These are phyloP conservation scores for Germaria angustata DNA, from an alignment of 2,888 invertebrate genomes.

Conservation along the genomic window DNA sequence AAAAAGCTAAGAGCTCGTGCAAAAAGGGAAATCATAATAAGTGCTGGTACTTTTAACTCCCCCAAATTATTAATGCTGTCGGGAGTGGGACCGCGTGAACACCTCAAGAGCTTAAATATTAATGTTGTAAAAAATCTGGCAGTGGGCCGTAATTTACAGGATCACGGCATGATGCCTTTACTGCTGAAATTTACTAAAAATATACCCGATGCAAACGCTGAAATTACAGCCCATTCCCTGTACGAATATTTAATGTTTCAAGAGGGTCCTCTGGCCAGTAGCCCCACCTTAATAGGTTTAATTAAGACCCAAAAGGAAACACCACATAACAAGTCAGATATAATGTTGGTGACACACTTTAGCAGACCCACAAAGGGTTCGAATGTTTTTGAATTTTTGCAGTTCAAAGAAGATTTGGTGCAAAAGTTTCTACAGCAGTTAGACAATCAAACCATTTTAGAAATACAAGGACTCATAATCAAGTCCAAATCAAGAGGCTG, in stretches of 20 bases:
- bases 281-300: slow-evolving; percentile 80
- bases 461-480: slow-evolving; percentile 73
- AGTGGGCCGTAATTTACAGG: slow-evolving; percentile 89
- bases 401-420: slow-evolving; percentile 68
- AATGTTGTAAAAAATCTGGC: slow-evolving; percentile 69
- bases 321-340: slow-evolving; percentile 67
- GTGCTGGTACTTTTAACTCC: slow-evolving; percentile 73
- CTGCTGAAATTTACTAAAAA: slow-evolving; percentile 79
- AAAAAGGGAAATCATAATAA: slow-evolving; percentile 71
- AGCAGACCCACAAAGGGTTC: slow-evolving; percentile 68
- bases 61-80: slow-evolving; percentile 72
- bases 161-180: slow-evolving; percentile 84
- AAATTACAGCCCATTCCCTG: not conserved
- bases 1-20: slow-evolving; percentile 63
- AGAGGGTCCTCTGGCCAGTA: slow-evolving; percentile 72
- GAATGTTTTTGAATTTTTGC: slow-evolving; percentile 70
- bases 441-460: slow-evolving; percentile 68
- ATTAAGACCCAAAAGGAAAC: slow-evolving; percentile 78
- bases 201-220: slow-evolving; percentile 63
- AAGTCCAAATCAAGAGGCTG: slow-evolving; percentile 80
- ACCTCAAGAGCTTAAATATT: slow-evolving; percentile 68
- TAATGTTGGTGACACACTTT: slow-evolving; percentile 83
- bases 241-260: slow-evolving; percentile 71
- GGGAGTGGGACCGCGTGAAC: slow-evolving; percentile 71
- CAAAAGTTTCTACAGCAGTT: slow-evolving; percentile 63